These are phyloP conservation scores for Mirounga angustirostris DNA, from an alignment of 2,113 vertebrate species.

Conservation along the genomic window DNA sequence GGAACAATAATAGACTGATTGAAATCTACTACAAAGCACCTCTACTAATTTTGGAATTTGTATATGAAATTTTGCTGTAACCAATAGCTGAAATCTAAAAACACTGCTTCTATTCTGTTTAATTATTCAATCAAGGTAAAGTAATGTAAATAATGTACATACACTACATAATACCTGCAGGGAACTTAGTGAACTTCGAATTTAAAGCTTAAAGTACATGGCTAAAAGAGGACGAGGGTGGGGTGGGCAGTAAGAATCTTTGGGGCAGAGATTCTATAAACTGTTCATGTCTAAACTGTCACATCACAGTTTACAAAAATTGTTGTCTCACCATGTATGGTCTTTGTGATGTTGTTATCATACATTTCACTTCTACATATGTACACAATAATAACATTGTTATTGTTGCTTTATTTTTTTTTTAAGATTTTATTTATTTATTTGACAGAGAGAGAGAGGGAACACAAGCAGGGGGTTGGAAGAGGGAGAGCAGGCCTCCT, in stretches of 20 bases:
- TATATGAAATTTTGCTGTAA: constrained; percentile 4
- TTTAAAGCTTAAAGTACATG: neutral
- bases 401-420: neutral
- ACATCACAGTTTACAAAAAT: neutral
- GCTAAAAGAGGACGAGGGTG: neutral
- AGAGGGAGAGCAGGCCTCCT: too few species aligned
- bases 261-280: neutral
- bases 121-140: neutral
- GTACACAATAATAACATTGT: neutral
- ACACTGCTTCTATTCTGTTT: neutral
- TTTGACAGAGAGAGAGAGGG: too few species aligned
- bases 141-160: neutral
- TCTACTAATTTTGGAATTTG: neutral
- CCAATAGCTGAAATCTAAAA: constrained; percentile 27
- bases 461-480: too few species aligned
- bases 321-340: neutral
- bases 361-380: neutral
- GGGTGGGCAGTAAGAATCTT: neutral
- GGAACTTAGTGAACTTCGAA: neutral
- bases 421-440: too few species aligned
- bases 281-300: neutral
- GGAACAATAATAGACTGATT: constrained; percentile 16
- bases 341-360: neutral
- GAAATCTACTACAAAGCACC: neutral
- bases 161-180: neutral